Percentiles rank a stretch among this genome's conserved stretches.
Evolutionary conservation across 2,113 vertebrate genomes (phyloP).

Genomic region (Quiscalus mexicanus): DNA sequence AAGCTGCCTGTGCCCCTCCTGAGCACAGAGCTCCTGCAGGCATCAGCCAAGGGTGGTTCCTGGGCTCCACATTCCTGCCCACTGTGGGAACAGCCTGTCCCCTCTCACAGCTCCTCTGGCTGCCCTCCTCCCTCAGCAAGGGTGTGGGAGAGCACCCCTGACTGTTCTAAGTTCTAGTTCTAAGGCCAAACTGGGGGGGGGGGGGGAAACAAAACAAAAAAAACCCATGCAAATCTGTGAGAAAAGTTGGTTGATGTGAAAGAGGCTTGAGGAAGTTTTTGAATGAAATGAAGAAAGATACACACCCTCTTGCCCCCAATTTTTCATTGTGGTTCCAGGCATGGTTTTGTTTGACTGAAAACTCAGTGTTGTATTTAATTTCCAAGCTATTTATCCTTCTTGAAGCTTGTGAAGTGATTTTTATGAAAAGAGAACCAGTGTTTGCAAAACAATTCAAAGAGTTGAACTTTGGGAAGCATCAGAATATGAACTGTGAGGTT

Average conservation of each 20-base stretch:
- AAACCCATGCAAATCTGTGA: neutral
- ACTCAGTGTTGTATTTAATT: slow-evolving; percentile 4
- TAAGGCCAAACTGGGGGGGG: neutral
- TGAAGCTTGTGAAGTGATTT: neutral
- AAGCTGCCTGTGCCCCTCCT: neutral
- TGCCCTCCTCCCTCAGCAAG: neutral
- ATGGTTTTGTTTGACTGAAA: neutral
- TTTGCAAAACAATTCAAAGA: slow-evolving; percentile 3
- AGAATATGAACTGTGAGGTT: neutral
- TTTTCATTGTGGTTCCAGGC: neutral
- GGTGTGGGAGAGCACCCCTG: neutral
- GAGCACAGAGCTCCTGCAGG: neutral
- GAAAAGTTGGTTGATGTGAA: neutral
- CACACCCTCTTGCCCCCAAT: neutral
- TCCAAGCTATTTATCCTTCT: slow-evolving; percentile 11
- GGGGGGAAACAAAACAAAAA: accelerated
- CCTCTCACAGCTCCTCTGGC: neutral
- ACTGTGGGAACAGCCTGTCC: neutral
- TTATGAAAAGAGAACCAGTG: neutral
- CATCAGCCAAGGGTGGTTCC: neutral
- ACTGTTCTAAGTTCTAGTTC: neutral
- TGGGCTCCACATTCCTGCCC: neutral
- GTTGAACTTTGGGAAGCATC: neutral
- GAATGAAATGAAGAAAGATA: neutral
- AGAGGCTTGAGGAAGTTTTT: neutral